These are phyloP conservation scores for Palythoa grandis DNA, from an alignment of 92 coral and sea anemone genomes.

Conservation along the genomic window DNA sequence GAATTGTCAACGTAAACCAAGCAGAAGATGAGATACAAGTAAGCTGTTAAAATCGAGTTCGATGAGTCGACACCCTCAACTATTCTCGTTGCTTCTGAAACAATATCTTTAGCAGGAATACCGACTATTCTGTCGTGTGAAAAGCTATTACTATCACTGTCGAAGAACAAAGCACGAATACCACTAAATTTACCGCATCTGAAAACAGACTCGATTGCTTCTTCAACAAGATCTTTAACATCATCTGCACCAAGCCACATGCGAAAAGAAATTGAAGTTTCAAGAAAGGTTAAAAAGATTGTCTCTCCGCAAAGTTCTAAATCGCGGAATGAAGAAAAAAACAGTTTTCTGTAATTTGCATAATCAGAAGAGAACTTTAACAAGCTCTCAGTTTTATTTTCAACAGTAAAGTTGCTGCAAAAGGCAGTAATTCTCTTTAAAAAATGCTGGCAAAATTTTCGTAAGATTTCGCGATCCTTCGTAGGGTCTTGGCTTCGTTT, in stretches of 20 bases:
- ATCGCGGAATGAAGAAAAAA: constrained; percentile 25
- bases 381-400: constrained; percentile 22
- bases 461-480: constrained; percentile 9
- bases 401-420: constrained; percentile 31
- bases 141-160: not conserved
- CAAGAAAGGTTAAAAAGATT: constrained; percentile 15
- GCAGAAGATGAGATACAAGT: constrained; percentile 22
- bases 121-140: constrained; percentile 18
- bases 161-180: constrained; percentile 3
- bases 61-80: constrained; percentile 21
- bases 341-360: constrained; percentile 34
- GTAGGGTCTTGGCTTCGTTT: constrained; percentile 1
- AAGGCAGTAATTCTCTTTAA: constrained; percentile 15
- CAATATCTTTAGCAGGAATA: constrained; percentile 30
- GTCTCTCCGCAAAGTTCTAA: constrained; percentile 27
- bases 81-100: constrained; percentile 33
- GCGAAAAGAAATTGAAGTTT: constrained; percentile 23
- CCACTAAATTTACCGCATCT: constrained; percentile 8
- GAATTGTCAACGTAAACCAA: constrained; percentile 6
- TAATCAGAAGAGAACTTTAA: constrained; percentile 18
- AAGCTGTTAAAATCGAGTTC: constrained; percentile 9
- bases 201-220: not conserved
- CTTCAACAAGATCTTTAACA: constrained; percentile 10
- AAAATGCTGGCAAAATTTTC: constrained; percentile 34
- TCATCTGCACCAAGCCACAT: constrained; percentile 22